These are phyloP conservation scores for Drosophila elegans DNA, from an alignment of 1,140 invertebrate genomes.

Conservation along the genomic window DNA sequence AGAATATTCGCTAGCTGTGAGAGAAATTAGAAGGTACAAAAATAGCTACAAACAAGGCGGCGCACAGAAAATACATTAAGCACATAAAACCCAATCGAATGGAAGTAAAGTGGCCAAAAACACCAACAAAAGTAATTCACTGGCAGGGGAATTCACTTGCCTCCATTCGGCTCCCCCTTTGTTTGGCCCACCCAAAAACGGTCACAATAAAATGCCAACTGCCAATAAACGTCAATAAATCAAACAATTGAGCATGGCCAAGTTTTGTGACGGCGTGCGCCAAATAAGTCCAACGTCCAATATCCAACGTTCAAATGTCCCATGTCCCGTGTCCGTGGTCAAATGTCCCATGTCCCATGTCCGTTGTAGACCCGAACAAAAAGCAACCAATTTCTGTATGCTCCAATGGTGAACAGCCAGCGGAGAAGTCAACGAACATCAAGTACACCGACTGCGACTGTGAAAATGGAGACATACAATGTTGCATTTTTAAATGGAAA, in stretches of 20 bases:
- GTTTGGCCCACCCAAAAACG: constrained; percentile 29
- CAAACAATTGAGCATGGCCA: constrained; percentile 75
- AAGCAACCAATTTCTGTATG: constrained; percentile 1
- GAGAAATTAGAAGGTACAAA: constrained; percentile 16
- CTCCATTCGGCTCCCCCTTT: not conserved
- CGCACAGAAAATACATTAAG: constrained; percentile 34
- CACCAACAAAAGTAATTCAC: constrained; percentile 13
- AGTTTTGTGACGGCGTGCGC: constrained; percentile 58
- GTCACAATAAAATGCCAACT: constrained; percentile 81
- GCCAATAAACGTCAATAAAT: constrained; percentile 80
- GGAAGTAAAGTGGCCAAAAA: constrained; percentile 47
- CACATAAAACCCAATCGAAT: constrained; percentile 65
- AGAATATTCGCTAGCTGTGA: not conserved
- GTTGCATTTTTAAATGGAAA: not conserved
- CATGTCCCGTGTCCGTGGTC: constrained; percentile 8
- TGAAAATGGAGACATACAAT: not conserved
- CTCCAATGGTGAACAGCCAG: not conserved
- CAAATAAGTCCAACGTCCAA: constrained; percentile 62
- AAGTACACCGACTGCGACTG: not conserved
- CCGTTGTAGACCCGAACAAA: constrained; percentile 3
- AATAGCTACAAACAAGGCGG: not conserved
- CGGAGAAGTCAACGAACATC: constrained; percentile 9
- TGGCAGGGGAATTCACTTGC: constrained; percentile 15
- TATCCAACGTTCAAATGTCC: constrained; percentile 1
- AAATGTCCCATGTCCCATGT: not conserved